Conservation (phyloP, 2,797 vertebrate genomes). For the Salarias fasciatus region DNA sequence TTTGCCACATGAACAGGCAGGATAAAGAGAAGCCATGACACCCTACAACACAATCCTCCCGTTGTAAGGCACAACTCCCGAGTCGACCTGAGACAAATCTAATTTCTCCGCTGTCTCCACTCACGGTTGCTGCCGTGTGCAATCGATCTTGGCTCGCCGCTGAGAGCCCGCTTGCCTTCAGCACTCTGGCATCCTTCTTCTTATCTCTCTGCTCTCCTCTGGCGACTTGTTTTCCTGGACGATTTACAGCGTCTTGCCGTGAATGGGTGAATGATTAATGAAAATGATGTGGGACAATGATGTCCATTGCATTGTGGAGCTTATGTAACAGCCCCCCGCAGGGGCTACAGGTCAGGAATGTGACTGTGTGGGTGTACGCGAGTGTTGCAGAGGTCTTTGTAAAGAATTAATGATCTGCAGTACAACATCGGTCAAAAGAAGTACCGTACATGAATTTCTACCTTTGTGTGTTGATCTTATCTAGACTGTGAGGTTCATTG, state of each 20-base stretch:
- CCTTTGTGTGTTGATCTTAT: neutral
- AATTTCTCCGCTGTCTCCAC: slow-evolving; percentile 52
- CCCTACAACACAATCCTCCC: slow-evolving; percentile 27
- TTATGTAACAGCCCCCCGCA: slow-evolving; percentile 47
- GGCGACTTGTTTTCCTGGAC: slow-evolving; percentile 19
- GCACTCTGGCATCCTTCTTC: slow-evolving; percentile 47
- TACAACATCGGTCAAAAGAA: slow-evolving; percentile 11
- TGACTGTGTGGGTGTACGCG: slow-evolving; percentile 22
- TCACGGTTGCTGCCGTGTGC: slow-evolving; percentile 37
- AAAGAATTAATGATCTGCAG: slow-evolving; percentile 5
- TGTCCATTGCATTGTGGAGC: slow-evolving; percentile 20
- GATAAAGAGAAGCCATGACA: slow-evolving; percentile 1
- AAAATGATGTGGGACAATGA: slow-evolving; percentile 25
- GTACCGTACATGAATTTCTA: slow-evolving; percentile 5
- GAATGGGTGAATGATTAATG: slow-evolving; percentile 63
- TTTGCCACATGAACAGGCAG: slow-evolving; percentile 6
- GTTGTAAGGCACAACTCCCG: slow-evolving; percentile 29
- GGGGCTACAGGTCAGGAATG: slow-evolving; percentile 22
- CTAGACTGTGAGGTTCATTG: too few relatives aligned
- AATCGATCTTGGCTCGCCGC: slow-evolving; percentile 63
- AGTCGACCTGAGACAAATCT: slow-evolving; percentile 62
- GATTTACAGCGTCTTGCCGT: slow-evolving; percentile 39
- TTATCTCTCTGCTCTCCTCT: slow-evolving; percentile 31
- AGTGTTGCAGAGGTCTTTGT: slow-evolving; percentile 13
- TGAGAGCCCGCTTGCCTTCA: slow-evolving; percentile 41